phyloP scores from a whole-genome alignment of 2,113 vertebrate species.

The Aspidoscelis tigris region DNA sequence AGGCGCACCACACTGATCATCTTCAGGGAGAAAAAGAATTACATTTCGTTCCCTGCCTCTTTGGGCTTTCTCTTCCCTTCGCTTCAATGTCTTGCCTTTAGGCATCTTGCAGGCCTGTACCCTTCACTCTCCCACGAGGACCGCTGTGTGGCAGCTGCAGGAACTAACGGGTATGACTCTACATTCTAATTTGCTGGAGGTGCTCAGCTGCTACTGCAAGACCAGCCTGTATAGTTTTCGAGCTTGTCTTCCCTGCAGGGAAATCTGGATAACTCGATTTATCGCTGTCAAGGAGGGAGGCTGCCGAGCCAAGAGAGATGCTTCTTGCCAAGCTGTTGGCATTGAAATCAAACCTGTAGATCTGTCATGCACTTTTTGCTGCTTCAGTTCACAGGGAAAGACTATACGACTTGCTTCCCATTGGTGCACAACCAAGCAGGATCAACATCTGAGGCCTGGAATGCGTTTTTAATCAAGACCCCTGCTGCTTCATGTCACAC shows the following conservation, averaged over 20 bases:
- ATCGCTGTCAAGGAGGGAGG: slow-evolving; percentile 60
- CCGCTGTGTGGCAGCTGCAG: neutral
- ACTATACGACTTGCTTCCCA: slow-evolving; percentile 42
- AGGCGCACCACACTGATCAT: neutral
- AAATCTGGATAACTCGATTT: slow-evolving; percentile 58
- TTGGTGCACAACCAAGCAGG: slow-evolving; percentile 36
- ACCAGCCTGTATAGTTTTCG: slow-evolving; percentile 43
- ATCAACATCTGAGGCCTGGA: slow-evolving; percentile 50
- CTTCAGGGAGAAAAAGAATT: slow-evolving; percentile 21
- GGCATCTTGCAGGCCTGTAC: neutral
- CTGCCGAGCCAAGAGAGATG: slow-evolving; percentile 65
- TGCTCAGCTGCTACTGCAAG: slow-evolving; percentile 61
- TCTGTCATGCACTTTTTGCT: slow-evolving; percentile 66
- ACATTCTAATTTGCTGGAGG: slow-evolving; percentile 59
- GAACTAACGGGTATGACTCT: slow-evolving; percentile 25
- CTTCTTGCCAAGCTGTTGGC: slow-evolving; percentile 63
- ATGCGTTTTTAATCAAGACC: slow-evolving; percentile 64
- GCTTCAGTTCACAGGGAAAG: slow-evolving; percentile 64
- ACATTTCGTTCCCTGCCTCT: neutral
- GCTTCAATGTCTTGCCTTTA: slow-evolving; percentile 28
- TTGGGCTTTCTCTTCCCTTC: slow-evolving; percentile 20
- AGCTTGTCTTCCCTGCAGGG: slow-evolving; percentile 44
- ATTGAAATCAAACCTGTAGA: slow-evolving; percentile 56
- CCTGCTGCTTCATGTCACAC: slow-evolving; percentile 64
- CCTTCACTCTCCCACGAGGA: neutral